These are phyloP conservation scores for Tiliqua scincoides DNA, from an alignment of 2,113 vertebrate genomes.

Conservation along the genomic window DNA sequence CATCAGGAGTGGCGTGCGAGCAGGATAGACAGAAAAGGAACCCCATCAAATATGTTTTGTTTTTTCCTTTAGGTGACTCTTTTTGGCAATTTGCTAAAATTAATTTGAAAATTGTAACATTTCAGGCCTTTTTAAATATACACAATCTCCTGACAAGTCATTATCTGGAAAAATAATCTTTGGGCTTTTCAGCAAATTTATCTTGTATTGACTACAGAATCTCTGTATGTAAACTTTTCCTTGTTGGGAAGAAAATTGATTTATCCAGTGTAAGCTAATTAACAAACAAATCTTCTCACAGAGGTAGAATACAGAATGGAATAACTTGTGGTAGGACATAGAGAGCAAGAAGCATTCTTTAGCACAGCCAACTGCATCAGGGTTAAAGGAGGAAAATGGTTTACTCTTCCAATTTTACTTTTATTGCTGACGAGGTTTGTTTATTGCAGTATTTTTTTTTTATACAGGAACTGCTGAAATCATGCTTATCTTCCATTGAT, in stretches of 20 bases:
- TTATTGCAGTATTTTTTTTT: slow-evolving; percentile 5
- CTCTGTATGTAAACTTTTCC: slow-evolving; percentile 21
- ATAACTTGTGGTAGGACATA: neutral
- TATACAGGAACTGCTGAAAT: neutral
- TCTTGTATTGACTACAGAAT: slow-evolving; percentile 32
- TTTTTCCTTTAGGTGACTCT: neutral
- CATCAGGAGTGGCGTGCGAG: slow-evolving; percentile 18
- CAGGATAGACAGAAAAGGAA: slow-evolving; percentile 8
- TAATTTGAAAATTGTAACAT: slow-evolving; percentile 42
- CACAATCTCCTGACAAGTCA: neutral
- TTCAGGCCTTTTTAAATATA: slow-evolving; percentile 39
- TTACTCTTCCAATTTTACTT: neutral
- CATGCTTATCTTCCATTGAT: neutral
- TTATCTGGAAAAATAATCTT: slow-evolving; percentile 4
- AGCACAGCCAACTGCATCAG: neutral
- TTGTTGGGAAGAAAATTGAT: slow-evolving; percentile 38
- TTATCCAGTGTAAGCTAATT: slow-evolving; percentile 32
- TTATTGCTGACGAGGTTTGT: neutral
- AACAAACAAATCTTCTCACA: fast-evolving
- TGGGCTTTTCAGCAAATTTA: slow-evolving; percentile 10
- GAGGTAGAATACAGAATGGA: slow-evolving; percentile 9
- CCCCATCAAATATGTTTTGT: neutral
- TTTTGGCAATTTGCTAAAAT: slow-evolving; percentile 44
- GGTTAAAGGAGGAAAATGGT: slow-evolving; percentile 1
- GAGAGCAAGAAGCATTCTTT: slow-evolving; percentile 4